Evolutionary conservation across 2,888 invertebrate species (phyloP).

Genomic region (Rhyacophila evoluta): DNA sequence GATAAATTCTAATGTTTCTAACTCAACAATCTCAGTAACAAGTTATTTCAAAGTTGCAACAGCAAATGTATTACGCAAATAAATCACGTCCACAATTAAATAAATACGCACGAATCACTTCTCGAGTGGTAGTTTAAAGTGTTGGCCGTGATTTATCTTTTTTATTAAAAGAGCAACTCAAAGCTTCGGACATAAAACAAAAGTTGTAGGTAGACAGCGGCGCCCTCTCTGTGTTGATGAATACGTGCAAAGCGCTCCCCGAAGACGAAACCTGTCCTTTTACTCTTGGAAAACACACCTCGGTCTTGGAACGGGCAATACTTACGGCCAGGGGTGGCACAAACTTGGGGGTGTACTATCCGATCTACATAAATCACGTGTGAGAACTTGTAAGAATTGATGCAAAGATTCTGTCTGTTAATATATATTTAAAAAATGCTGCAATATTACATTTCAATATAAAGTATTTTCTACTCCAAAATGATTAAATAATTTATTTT

Average conservation of each 20-base stretch:
- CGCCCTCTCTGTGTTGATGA: not conserved
- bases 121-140: not conserved
- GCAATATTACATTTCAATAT: too few relatives aligned
- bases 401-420: not conserved
- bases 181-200: conserved; percentile 7
- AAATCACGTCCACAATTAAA: not conserved
- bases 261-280: conserved; percentile 7
- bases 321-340: not conserved
- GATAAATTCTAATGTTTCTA: too few relatives aligned
- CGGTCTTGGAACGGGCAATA: not conserved
- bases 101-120: not conserved
- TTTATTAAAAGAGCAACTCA: conserved; percentile 15
- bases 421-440: too few relatives aligned
- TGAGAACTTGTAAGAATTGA: not conserved
- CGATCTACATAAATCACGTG: not conserved
- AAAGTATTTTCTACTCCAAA: too few relatives aligned
- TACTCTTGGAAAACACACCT: not conserved
- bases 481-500: too few relatives aligned
- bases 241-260: conserved; percentile 24
- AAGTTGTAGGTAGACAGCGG: not conserved
- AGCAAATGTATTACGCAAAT: not conserved
- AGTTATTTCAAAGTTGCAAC: too few relatives aligned
- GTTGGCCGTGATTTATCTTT: not conserved
- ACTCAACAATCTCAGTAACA: too few relatives aligned
- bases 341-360: not conserved